phyloP scores from a whole-genome alignment of 1,140 invertebrate genomes.

The Drosophila oshimai region DNA sequence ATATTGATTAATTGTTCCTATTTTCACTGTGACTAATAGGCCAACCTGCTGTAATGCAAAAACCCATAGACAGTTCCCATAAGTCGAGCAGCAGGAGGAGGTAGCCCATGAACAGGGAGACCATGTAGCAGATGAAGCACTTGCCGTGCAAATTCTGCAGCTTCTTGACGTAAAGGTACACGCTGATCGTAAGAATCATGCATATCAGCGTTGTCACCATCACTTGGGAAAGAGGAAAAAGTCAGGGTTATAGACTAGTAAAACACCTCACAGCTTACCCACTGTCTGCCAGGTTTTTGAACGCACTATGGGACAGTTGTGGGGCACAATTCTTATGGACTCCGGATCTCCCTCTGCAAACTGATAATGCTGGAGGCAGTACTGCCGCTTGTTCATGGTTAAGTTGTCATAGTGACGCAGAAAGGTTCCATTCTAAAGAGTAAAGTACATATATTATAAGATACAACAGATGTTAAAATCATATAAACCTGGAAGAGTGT shows the following conservation, averaged over 20 bases:
- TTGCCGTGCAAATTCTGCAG: slow-evolving; percentile 88
- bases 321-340: slow-evolving; percentile 18
- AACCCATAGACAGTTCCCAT: background rate
- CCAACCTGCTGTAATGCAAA: slow-evolving; percentile 11
- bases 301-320: slow-evolving; percentile 10
- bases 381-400: slow-evolving; percentile 34
- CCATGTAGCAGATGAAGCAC: slow-evolving; percentile 88
- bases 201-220: slow-evolving; percentile 87
- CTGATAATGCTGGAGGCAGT: slow-evolving; percentile 51
- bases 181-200: slow-evolving; percentile 86
- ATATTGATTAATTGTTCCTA: too few relatives aligned
- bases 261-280: background rate
- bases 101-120: slow-evolving; percentile 85
- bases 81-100: slow-evolving; percentile 84
- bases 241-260: background rate
- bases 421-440: slow-evolving; percentile 50
- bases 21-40: too few relatives aligned
- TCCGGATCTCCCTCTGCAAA: background rate
- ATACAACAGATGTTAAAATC: too few relatives aligned
- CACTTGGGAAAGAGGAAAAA: slow-evolving; percentile 77
- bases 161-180: slow-evolving; percentile 88
- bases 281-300: background rate
- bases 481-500: slow-evolving; percentile 52
- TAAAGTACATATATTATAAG: too few relatives aligned
- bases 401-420: background rate